phyloP scores from a whole-genome alignment of 2,888 invertebrate genomes.

The Sinhomidia bicolor region DNA sequence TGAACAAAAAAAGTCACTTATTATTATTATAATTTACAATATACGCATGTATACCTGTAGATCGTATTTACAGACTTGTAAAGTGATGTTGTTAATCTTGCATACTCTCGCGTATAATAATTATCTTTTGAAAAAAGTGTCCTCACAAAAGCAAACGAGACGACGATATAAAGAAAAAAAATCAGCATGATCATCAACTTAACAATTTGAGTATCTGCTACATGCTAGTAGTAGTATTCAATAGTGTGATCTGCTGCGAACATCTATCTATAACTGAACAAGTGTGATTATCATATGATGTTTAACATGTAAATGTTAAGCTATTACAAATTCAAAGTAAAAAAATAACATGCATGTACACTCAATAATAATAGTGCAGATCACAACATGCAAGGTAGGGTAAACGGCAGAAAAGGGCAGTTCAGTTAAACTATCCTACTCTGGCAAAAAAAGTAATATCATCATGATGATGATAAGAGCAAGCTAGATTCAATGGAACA shows the following conservation, averaged over 20 bases:
- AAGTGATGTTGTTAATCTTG: background rate
- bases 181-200: background rate
- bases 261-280: background rate
- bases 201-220: background rate
- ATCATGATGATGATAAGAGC: background rate
- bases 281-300: constrained; percentile 34
- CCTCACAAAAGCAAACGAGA: constrained; percentile 12
- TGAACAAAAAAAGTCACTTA: no score
- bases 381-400: no score
- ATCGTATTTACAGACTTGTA: background rate
- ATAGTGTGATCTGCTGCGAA: constrained; percentile 22
- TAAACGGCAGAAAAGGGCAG: no score
- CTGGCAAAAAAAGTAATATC: no score
- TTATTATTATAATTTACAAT: no score
- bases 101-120: background rate
- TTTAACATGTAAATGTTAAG: constrained; percentile 54
- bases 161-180: no score
- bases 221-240: background rate
- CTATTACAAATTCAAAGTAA: constrained; percentile 53
- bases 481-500: no score
- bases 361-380: no score
- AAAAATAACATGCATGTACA: constrained; percentile 30
- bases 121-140: constrained; percentile 29
- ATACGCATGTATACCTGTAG: background rate
- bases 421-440: no score